Base-by-base conservation (phyloP, 1,140 invertebrate species). In the Pseudomyrmex flavicornis region DNA sequence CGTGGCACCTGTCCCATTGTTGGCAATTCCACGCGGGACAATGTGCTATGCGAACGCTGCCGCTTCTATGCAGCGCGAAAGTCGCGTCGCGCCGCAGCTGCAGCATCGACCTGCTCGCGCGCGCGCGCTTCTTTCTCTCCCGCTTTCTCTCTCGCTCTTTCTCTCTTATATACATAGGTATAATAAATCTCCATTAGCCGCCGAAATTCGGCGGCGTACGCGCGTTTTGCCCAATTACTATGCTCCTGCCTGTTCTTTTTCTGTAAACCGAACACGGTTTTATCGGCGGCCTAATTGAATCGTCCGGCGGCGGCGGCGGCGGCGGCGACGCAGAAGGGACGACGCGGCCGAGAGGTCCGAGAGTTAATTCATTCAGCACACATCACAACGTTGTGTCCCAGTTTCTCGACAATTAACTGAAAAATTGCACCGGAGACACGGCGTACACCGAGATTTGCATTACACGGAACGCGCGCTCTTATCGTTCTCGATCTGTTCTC, bases 171-270 rank as follows among this genome's bases (percentile, higher is more conserved):
- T 82, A 52, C 74, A 74, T 83, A 80, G 73, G 66, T 76, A 88
- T 85, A 89, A 89, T 89, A 89, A 89, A 89, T 88, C 87, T 88
- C 87, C 88, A 89, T 89, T 88, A 89, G 74, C 84, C 56, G 79
- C 74, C 87, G 87, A 88, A 89, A 88, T 89, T 88, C 88, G 74
- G 84, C 70, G 87, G 84, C 70, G 87, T 88, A 88, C 84, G 84
- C 62, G 80, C 79, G 65, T 84, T 88, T 89, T 84, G 88, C 80
- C 84, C 88, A 88, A 88, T 89, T 88, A 86, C 74, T 65, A 80
- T 63, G 58, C 69, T 59, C 72, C n/a, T 50, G 62, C 12, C 22
- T 52, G 59, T 74, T 54, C 85, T 84, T 87, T 84, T 87, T 80
- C 85, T 10, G 74, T 82, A 84, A 80, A 80, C 74, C 61, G 85